phyloP scores from a whole-genome alignment of 2,113 vertebrate species.

The Uropsilus gracilis region DNA sequence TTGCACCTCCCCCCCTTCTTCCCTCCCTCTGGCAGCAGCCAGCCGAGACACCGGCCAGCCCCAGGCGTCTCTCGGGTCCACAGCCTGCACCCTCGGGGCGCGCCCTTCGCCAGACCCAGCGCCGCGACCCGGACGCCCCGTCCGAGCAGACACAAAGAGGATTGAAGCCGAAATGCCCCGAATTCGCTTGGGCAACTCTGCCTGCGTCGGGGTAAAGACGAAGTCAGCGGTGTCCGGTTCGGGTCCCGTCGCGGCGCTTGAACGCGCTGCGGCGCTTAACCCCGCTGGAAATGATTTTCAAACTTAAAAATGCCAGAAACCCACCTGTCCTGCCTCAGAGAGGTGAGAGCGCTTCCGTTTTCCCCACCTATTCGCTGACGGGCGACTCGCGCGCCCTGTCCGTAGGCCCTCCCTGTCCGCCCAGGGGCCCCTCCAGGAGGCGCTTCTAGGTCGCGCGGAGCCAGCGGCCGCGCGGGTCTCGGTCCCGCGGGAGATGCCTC shows the following conservation, averaged over 20 bases:
- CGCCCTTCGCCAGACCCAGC: neutral
- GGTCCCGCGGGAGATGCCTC: neutral
- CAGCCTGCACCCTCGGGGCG: neutral
- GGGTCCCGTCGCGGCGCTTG: neutral
- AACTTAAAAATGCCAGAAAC: neutral
- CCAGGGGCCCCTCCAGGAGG: neutral
- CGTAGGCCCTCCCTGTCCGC: neutral
- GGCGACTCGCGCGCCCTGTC: neutral
- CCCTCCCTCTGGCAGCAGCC: neutral
- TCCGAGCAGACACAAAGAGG: neutral
- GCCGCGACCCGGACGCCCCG: neutral
- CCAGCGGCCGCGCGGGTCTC: neutral
- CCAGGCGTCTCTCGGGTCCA: neutral
- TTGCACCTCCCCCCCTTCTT: neutral
- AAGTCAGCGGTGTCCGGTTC: neutral
- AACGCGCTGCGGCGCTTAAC: neutral
- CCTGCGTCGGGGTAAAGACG: neutral
- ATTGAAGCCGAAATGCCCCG: neutral
- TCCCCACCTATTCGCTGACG: neutral
- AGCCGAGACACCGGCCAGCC: accelerated
- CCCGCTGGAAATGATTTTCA: neutral
- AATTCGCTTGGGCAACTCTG: neutral
- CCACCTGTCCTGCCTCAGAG: neutral
- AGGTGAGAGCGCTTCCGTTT: neutral
- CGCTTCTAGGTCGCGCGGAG: accelerated